Evolutionary conservation across 2,888 invertebrate species (phyloP).

Genomic region (Rosalia funebris): DNA sequence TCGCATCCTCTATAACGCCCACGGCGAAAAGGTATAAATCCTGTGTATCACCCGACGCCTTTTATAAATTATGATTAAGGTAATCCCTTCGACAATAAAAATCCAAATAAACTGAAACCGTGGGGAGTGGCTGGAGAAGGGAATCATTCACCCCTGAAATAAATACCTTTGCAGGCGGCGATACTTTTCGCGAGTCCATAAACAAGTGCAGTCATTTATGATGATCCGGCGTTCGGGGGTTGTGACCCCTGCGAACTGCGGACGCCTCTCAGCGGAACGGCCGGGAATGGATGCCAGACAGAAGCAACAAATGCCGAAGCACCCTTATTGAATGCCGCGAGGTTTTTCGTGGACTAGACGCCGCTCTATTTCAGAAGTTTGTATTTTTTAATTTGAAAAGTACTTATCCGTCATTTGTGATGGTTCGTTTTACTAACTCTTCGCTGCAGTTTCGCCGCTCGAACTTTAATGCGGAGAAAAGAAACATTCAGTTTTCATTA

Average conservation of each 20-base stretch:
- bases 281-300: neutral
- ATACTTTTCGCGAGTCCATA: slow-evolving; percentile 17
- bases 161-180: slow-evolving; percentile 5
- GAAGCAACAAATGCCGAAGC: slow-evolving; percentile 7
- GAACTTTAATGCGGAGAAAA: too few relatives aligned
- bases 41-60: slow-evolving; percentile 4
- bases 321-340: slow-evolving; percentile 1
- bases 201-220: slow-evolving; percentile 20
- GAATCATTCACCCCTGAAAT: slow-evolving; percentile 16
- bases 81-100: slow-evolving; percentile 20
- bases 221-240: slow-evolving; percentile 13
- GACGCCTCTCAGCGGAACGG: slow-evolving; percentile 1
- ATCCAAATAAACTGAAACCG: slow-evolving; percentile 20
- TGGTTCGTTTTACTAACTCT: too few relatives aligned
- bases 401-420: too few relatives aligned
- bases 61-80: slow-evolving; percentile 25
- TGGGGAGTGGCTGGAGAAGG: slow-evolving; percentile 1
- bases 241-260: slow-evolving; percentile 2
- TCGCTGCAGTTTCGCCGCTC: too few relatives aligned
- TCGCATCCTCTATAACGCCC: neutral
- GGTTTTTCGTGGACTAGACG: neutral
- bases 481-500: too few relatives aligned
- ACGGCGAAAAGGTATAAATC: slow-evolving; percentile 8
- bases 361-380: neutral
- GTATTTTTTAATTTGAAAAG: neutral